A percentile compares a stretch with the other conserved stretches of the same genome.
Evolutionary conservation across 2,113 vertebrate genomes (phyloP).

Genomic region (Callipepla squamata): DNA sequence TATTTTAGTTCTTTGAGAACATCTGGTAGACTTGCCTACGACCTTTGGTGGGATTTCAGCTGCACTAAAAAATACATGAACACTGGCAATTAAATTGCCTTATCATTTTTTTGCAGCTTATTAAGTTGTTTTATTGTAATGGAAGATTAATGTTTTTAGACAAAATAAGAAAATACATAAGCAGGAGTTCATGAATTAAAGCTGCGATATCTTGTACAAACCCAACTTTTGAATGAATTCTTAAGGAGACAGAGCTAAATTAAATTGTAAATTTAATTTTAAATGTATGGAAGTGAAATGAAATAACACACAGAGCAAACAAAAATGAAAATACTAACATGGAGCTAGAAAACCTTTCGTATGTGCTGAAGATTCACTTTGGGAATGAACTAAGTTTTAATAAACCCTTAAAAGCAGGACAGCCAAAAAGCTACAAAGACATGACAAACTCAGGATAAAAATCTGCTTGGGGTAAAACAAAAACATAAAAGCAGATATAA

Average conservation of each 20-base stretch:
- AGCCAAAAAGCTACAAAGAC: background rate
- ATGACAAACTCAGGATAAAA: background rate
- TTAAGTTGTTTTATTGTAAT: conserved; percentile 67
- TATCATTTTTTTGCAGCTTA: conserved; percentile 75
- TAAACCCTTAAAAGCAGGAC: background rate
- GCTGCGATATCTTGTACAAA: background rate
- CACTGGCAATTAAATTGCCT: conserved; percentile 71
- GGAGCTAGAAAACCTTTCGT: background rate
- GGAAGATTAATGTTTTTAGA: conserved; percentile 65
- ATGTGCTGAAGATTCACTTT: background rate
- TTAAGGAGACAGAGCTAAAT: conserved; percentile 11
- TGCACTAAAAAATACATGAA: conserved; percentile 57
- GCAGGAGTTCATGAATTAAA: conserved; percentile 1
- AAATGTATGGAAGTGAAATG: background rate
- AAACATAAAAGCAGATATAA: background rate
- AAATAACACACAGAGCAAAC: background rate
- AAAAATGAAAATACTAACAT: background rate
- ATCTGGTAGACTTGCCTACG: conserved; percentile 28
- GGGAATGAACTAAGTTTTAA: background rate
- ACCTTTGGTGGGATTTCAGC: conserved; percentile 54
- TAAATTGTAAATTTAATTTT: background rate
- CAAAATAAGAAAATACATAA: conserved; percentile 25
- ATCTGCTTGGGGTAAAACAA: background rate
- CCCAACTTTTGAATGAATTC: background rate
- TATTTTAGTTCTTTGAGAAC: conserved; percentile 60